These are phyloP conservation scores for Trissolcus japonicus DNA, from an alignment of 2,888 invertebrate species.

Conservation along the genomic window DNA sequence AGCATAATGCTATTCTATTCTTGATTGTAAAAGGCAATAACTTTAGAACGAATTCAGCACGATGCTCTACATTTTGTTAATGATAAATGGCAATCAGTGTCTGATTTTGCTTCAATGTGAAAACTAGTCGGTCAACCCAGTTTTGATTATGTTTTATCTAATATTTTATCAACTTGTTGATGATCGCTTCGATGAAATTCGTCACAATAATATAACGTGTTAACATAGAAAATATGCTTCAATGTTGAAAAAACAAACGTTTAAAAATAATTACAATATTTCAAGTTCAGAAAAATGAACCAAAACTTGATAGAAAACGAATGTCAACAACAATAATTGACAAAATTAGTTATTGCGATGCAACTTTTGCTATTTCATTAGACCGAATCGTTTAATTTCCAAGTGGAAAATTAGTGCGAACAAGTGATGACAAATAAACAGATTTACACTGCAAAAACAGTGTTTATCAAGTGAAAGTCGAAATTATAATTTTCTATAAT, in stretches of 20 bases:
- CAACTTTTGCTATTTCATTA: not conserved
- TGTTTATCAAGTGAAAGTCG: not conserved
- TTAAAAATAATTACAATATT: too few relatives aligned
- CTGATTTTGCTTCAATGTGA: too few relatives aligned
- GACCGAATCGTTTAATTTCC: not conserved
- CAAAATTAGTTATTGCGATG: not conserved
- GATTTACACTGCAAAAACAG: not conserved
- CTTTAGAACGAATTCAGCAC: not conserved
- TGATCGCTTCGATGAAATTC: too few relatives aligned
- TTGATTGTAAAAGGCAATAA: slow-evolving; percentile 10
- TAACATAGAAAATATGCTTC: too few relatives aligned
- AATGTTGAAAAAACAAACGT: too few relatives aligned
- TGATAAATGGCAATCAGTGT: not conserved
- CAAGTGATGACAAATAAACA: not conserved
- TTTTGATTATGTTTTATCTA: not conserved
- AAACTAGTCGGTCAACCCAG: slow-evolving; percentile 8
- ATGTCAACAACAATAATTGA: too few relatives aligned
- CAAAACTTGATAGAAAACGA: too few relatives aligned
- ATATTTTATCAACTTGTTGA: too few relatives aligned
- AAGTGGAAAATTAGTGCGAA: not conserved
- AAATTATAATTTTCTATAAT: slow-evolving; percentile 10
- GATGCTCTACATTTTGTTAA: not conserved
- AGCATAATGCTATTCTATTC: not conserved
- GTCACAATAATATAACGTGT: too few relatives aligned
- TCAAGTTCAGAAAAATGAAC: too few relatives aligned